These are phyloP conservation scores for Neogobius melanostomus DNA, from an alignment of 2,113 vertebrate species.

Conservation along the genomic window DNA sequence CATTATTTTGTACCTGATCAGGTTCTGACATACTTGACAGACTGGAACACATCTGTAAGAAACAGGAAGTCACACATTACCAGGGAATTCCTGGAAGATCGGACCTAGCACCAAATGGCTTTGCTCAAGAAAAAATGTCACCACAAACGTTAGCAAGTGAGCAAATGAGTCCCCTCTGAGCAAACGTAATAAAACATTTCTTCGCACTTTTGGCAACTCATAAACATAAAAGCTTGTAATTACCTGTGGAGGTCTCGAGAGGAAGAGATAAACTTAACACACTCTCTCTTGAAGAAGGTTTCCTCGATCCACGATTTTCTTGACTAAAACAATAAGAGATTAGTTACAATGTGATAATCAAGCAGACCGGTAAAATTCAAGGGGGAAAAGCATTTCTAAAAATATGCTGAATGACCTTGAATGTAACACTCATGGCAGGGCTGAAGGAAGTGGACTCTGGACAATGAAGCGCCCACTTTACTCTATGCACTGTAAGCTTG, in stretches of 20 bases:
- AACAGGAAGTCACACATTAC: conserved; percentile 50
- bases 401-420: conserved; percentile 43
- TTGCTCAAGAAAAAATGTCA: conserved; percentile 27
- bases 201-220: conserved; percentile 1
- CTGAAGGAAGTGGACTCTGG: neutral
- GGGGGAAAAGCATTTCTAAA: neutral
- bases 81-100: conserved; percentile 51
- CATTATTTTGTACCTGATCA: conserved; percentile 84
- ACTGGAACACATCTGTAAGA: conserved; percentile 83
- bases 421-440: conserved; percentile 41
- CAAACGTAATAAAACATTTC: neutral
- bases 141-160: conserved; percentile 17
- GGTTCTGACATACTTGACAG: conserved; percentile 91
- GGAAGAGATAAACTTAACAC: conserved; percentile 84
- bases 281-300: conserved; percentile 91
- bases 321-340: conserved; percentile 71
- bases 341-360: neutral
- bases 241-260: conserved; percentile 81
- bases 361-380: conserved; percentile 4
- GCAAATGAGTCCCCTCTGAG: neutral
- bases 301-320: conserved; percentile 90
- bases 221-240: conserved; percentile 9
- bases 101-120: conserved; percentile 31
- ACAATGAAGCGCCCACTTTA: conserved; percentile 1
- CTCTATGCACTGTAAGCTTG: neutral